Conservation (phyloP, 2,888 invertebrate genomes). For the Andrena hattorfiana region DNA sequence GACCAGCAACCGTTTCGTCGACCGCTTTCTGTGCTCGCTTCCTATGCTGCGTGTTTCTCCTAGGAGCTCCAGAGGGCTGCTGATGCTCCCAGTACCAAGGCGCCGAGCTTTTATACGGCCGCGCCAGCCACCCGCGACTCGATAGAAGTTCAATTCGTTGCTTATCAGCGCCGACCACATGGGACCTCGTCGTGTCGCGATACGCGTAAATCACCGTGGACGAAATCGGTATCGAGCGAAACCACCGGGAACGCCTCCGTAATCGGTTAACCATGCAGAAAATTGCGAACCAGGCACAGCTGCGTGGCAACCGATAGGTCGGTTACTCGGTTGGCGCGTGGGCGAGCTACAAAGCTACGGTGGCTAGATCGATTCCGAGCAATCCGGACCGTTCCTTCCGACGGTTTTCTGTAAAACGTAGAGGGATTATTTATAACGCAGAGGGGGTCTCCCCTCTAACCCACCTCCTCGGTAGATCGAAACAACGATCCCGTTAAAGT, state of each 20-base stretch:
- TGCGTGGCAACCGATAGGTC: constrained; percentile 43
- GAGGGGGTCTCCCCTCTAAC: neutral
- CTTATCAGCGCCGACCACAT: constrained; percentile 83
- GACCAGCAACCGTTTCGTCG: neutral
- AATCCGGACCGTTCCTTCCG: neutral
- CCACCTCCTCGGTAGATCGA: neutral
- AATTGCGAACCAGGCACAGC: constrained; percentile 69
- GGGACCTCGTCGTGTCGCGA: constrained; percentile 74
- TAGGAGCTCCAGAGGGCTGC: constrained; percentile 65
- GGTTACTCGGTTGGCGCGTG: constrained; percentile 45
- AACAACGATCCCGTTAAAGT: neutral
- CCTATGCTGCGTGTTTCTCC: constrained; percentile 42
- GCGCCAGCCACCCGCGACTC: constrained; percentile 74
- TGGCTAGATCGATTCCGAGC: constrained; percentile 29
- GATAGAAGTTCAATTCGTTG: constrained; percentile 81
- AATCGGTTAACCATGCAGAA: constrained; percentile 76
- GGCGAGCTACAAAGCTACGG: constrained; percentile 36
- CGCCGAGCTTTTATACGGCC: constrained; percentile 78
- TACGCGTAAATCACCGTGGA: constrained; percentile 71
- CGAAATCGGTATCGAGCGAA: constrained; percentile 62
- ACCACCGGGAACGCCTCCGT: constrained; percentile 73
- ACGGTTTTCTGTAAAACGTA: neutral
- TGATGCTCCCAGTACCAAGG: constrained; percentile 68
- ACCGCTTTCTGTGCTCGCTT: neutral
- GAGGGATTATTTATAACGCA: neutral